Conservation (phyloP, 92 coral and sea anemone species). For the Porites divaricata region DNA sequence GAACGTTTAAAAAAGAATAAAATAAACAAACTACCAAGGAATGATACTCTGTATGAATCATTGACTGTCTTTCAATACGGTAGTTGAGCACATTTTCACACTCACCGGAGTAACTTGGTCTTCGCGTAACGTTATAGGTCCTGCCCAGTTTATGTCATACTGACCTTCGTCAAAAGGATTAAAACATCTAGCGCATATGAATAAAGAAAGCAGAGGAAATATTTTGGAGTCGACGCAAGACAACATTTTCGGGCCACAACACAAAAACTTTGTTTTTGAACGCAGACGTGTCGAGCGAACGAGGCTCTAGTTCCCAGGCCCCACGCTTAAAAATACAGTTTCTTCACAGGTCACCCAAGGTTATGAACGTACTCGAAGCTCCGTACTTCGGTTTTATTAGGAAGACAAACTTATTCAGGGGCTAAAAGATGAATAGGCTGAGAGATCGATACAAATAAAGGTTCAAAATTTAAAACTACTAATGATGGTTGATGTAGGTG, state of each 20-base stretch:
- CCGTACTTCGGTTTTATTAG: no score
- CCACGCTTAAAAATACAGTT: background rate
- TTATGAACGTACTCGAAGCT: no score
- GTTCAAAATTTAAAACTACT: no score
- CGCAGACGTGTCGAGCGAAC: background rate
- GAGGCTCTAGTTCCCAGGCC: slow-evolving; percentile 33
- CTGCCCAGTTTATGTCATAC: slow-evolving; percentile 93
- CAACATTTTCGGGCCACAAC: slow-evolving; percentile 7
- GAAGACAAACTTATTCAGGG: no score
- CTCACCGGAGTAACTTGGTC: slow-evolving; percentile 83
- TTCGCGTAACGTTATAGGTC: slow-evolving; percentile 81
- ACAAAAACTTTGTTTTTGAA: background rate
- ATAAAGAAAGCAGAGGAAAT: slow-evolving; percentile 50
- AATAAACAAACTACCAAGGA: background rate
- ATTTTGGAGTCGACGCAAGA: background rate
- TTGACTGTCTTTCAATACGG: background rate
- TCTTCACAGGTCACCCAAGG: no score
- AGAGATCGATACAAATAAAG: no score
- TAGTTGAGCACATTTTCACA: slow-evolving; percentile 25
- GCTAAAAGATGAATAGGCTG: no score
- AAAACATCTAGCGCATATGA: slow-evolving; percentile 62
- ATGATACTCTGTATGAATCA: background rate
- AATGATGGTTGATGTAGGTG: no score
- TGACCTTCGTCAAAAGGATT: slow-evolving; percentile 86
- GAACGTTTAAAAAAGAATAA: background rate